These are phyloP conservation scores for Drosophila pectinifera DNA, from an alignment of 1,140 invertebrate genomes.

Conservation along the genomic window DNA sequence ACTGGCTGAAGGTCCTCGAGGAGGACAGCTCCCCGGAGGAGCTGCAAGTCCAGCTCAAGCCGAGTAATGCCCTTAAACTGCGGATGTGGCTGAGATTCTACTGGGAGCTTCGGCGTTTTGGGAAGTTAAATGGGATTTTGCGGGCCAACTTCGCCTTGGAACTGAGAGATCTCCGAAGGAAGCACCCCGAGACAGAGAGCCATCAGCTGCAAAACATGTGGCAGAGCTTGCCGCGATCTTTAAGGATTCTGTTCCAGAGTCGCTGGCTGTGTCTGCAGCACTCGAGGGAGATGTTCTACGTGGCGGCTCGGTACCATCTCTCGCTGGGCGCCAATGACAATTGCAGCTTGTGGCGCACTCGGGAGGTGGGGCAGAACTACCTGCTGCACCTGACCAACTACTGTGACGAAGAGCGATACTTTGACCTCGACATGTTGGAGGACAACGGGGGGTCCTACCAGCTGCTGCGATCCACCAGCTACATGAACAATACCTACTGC, in stretches of 20 bases:
- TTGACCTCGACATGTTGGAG: constrained; percentile 36
- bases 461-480: constrained; percentile 13
- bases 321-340: constrained; percentile 52
- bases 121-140: constrained; percentile 4
- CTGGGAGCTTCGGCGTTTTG: constrained; percentile 25
- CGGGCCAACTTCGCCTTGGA: constrained; percentile 44
- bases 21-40: not conserved
- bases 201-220: constrained; percentile 56
- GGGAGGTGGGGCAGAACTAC: not conserved
- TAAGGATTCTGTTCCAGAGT: constrained; percentile 31
- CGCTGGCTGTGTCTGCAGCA: constrained; percentile 53
- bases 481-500: constrained; percentile 23
- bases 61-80: constrained; percentile 38
- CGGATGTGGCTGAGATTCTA: constrained; percentile 59
- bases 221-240: constrained; percentile 41
- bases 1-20: constrained; percentile 19
- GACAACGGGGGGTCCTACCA: not conserved
- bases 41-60: constrained; percentile 32
- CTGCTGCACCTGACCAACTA: constrained; percentile 45
- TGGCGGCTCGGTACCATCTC: constrained; percentile 10
- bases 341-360: constrained; percentile 56
- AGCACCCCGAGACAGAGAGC: not conserved
- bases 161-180: constrained; percentile 8
- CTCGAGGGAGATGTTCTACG: constrained; percentile 37
- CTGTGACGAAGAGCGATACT: constrained; percentile 32